A percentile compares a stretch with the other conserved stretches of the same genome.
Evolutionary conservation across 64 coral and sea anemone species (phyloP).

Genomic region (Montipora sp.): DNA sequence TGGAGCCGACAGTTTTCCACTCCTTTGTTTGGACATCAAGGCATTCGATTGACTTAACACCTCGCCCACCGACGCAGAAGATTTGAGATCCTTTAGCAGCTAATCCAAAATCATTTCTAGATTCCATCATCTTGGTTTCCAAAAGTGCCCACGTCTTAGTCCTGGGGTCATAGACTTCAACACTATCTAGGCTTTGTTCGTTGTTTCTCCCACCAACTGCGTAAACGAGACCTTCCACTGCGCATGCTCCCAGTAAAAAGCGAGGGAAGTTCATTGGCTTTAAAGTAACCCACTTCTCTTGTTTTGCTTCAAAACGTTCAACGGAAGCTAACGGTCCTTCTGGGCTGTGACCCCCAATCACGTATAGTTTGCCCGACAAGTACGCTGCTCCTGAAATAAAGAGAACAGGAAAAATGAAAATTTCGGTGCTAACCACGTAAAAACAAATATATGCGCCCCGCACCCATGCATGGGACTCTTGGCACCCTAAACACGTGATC

Average conservation of each 20-base stretch:
- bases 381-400: slow-evolving; percentile 54
- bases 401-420: no score
- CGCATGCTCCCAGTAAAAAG: slow-evolving; percentile 62
- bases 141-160: slow-evolving; percentile 29
- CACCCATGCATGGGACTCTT: no score
- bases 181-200: slow-evolving; percentile 63
- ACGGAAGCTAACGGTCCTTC: slow-evolving; percentile 69
- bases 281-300: slow-evolving; percentile 72
- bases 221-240: slow-evolving; percentile 54
- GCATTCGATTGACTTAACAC: slow-evolving; percentile 46
- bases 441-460: no score
- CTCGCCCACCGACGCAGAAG: slow-evolving; percentile 59
- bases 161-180: slow-evolving; percentile 64
- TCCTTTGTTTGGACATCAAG: slow-evolving; percentile 26
- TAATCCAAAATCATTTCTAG: slow-evolving; percentile 68
- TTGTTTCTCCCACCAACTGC: slow-evolving; percentile 83
- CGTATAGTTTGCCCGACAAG: slow-evolving; percentile 74
- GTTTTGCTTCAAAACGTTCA: slow-evolving; percentile 77
- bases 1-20: slow-evolving; percentile 41
- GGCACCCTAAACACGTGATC: no score
- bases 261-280: slow-evolving; percentile 69
- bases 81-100: slow-evolving; percentile 27
- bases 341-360: slow-evolving; percentile 79
- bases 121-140: slow-evolving; percentile 21
- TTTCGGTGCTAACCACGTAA: no score